Percentiles rank a stretch among this genome's conserved stretches.
Evolutionary conservation across 2,113 vertebrate genomes (phyloP).

Genomic region (Campylomormyrus tamandua): DNA sequence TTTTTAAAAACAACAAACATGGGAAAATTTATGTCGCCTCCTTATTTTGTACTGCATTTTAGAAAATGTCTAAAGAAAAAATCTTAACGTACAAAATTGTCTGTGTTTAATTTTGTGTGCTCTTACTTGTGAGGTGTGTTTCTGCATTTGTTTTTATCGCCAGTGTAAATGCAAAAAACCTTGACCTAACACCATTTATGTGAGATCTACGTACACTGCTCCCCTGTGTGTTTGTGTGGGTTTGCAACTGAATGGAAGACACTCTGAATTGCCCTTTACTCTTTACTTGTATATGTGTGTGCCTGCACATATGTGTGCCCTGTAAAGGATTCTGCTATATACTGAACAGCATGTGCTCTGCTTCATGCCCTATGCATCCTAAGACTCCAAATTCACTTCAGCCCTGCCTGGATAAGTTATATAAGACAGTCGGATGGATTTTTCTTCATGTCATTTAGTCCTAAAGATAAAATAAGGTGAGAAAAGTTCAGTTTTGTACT

Average conservation of each 20-base stretch:
- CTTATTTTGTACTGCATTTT: conserved; percentile 46
- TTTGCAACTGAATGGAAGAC: background rate
- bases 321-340: background rate
- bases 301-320: background rate
- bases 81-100: conserved; percentile 26
- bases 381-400: background rate
- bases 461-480: background rate
- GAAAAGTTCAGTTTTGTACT: background rate
- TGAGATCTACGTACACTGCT: background rate
- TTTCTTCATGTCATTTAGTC: background rate
- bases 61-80: conserved; percentile 37
- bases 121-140: conserved; percentile 10
- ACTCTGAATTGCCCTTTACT: background rate
- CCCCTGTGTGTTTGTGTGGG: background rate
- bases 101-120: conserved; percentile 24
- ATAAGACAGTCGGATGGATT: background rate
- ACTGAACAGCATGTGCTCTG: background rate
- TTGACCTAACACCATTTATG: background rate
- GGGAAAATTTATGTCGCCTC: conserved; percentile 40
- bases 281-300: background rate
- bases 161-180: background rate
- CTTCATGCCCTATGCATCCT: background rate
- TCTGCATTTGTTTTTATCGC: background rate
- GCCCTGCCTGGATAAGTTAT: background rate
- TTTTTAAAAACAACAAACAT: conserved; percentile 25